Evolutionary conservation across 2,888 invertebrate genomes (phyloP).

Genomic region (Lamproptera curius): DNA sequence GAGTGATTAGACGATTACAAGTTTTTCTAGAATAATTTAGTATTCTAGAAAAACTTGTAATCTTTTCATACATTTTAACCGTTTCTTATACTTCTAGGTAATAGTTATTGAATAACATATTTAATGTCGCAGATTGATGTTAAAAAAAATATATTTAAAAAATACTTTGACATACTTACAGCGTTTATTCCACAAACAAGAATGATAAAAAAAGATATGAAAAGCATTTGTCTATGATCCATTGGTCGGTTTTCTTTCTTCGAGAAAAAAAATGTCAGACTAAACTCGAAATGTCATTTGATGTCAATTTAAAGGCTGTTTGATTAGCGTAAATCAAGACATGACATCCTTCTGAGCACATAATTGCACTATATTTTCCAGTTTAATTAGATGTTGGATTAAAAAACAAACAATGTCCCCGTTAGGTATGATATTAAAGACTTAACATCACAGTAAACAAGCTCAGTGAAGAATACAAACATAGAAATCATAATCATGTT

Average conservation of each 20-base stretch:
- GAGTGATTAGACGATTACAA: too few relatives aligned
- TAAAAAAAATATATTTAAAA: too few relatives aligned
- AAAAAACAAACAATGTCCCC: conserved; percentile 7
- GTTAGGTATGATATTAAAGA: too few relatives aligned
- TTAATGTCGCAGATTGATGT: too few relatives aligned
- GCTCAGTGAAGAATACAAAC: too few relatives aligned
- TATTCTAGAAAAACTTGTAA: too few relatives aligned
- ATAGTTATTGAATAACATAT: too few relatives aligned
- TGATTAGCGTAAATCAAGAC: conserved; percentile 26
- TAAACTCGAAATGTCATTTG: conserved; percentile 14
- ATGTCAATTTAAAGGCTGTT: conserved; percentile 32
- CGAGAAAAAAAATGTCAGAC: conserved; percentile 17
- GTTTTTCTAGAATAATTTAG: too few relatives aligned
- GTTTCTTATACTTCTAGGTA: too few relatives aligned
- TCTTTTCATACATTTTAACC: too few relatives aligned
- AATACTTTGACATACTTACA: conserved; percentile 49
- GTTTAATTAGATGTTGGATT: neutral
- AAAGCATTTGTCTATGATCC: conserved; percentile 33
- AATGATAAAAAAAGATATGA: conserved; percentile 36
- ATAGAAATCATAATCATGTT: too few relatives aligned
- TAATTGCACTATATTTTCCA: neutral
- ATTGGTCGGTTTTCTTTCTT: conserved; percentile 26
- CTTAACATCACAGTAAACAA: too few relatives aligned
- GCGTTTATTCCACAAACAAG: conserved; percentile 37
- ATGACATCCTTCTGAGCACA: conserved; percentile 19